These are phyloP conservation scores for Probaryconus sp. DNA, from an alignment of 1,140 invertebrate genomes.

Conservation along the genomic window DNA sequence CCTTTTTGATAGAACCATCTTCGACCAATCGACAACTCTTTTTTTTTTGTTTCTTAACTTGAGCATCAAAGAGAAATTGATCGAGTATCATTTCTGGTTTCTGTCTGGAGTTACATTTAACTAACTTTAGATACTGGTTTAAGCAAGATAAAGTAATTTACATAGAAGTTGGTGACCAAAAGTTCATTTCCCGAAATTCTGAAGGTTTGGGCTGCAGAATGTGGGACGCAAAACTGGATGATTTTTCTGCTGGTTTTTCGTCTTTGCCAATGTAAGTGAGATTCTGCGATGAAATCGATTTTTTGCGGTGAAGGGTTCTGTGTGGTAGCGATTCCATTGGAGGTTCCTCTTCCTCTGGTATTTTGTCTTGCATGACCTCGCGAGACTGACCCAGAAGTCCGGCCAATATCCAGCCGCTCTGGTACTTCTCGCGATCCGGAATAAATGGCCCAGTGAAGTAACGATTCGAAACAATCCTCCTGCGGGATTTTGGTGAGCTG, in stretches of 20 bases:
- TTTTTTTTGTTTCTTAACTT: too few relatives aligned
- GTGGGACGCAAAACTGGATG: slow-evolving; percentile 36
- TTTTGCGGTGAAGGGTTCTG: slow-evolving; percentile 68
- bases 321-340: slow-evolving; percentile 52
- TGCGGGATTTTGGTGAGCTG: slow-evolving; percentile 74
- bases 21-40: too few relatives aligned
- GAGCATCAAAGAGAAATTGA: too few relatives aligned
- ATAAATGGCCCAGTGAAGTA: slow-evolving; percentile 78
- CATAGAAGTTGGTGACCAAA: slow-evolving; percentile 90
- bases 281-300: slow-evolving; percentile 77
- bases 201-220: slow-evolving; percentile 82
- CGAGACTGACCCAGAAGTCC: slow-evolving; percentile 76
- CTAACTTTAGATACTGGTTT: too few relatives aligned
- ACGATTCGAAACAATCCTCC: slow-evolving; percentile 71
- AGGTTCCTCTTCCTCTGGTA: slow-evolving; percentile 71
- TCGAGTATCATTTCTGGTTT: too few relatives aligned
- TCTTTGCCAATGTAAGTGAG: slow-evolving; percentile 76
- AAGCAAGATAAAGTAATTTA: slow-evolving; percentile 73
- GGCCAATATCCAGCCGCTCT: slow-evolving; percentile 78
- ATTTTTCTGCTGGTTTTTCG: slow-evolving; percentile 62
- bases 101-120: too few relatives aligned
- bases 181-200: slow-evolving; percentile 88
- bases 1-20: too few relatives aligned
- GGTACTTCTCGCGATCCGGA: slow-evolving; percentile 74
- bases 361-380: slow-evolving; percentile 68